Base-by-base conservation (phyloP, 2,113 vertebrate genomes). In the Hemiscyllium ocellatum region DNA sequence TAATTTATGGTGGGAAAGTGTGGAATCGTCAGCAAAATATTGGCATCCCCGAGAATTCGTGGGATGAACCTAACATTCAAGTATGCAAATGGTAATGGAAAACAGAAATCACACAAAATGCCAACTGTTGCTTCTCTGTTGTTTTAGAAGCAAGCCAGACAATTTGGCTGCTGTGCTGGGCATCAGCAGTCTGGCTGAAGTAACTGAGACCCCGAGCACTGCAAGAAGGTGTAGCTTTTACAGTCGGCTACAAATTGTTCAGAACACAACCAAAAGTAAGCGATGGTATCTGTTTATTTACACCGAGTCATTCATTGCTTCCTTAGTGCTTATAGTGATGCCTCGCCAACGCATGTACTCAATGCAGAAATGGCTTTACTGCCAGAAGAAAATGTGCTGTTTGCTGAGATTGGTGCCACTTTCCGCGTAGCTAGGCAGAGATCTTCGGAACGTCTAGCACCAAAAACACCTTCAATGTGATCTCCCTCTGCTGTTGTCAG, bases 401-500 rank as follows among this genome's bases (percentile, higher is more conserved):
- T 65, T 93, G 17, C 61, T 10, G 89, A 93, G 89, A 93, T 52
- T 29, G 69, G 70, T 72, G 42, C 94, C 94, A 95, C 68, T 72
- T 96, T 96, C 96, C 96, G 89, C 96, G 96, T 76, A 96, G 95
- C 96, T 96, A 85, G 68, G 96, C 0, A 0, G 96, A 96, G 96
- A 96, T 96, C 96, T 96, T 97, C 96, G 96, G 96, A 96, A 87
- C 96, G 19, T 97, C 96, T 96, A 91, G 96, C 96, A 96, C 95
- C 96, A 97, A 96, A 97, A 96, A 66, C 56, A 96, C 96, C 96
- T 94, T 96, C 96, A 96, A 96, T 97, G 56, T 61, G 65, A 87
- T 96, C 83, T 96, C 96, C 96, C 65, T 96, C 19, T 56, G 0
- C n/a, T 96, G 98, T 98, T 97, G 97, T 97, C 98, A 97, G 96